Evolutionary conservation across 2,888 invertebrate species (phyloP).

Genomic region (Peribatodes rhomboidaria): DNA sequence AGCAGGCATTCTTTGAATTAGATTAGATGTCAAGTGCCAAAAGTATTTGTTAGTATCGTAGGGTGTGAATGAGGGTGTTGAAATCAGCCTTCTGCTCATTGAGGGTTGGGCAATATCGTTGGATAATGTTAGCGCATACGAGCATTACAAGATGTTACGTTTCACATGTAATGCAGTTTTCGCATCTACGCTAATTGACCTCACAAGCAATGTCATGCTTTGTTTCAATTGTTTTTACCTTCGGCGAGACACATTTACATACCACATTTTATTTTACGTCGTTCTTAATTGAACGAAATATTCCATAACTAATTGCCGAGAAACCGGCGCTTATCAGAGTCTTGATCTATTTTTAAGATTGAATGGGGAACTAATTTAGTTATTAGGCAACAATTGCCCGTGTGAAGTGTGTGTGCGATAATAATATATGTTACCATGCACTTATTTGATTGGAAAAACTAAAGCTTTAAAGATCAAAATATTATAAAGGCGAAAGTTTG

Average conservation of each 20-base stretch:
- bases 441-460: too few relatives aligned
- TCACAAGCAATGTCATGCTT: constrained; percentile 67
- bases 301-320: constrained; percentile 25
- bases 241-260: constrained; percentile 36
- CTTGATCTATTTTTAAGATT: constrained; percentile 27
- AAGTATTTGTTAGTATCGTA: constrained; percentile 56
- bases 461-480: background rate
- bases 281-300: constrained; percentile 29
- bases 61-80: constrained; percentile 75
- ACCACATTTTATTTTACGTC: constrained; percentile 14
- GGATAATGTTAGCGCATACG: constrained; percentile 72
- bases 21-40: constrained; percentile 72
- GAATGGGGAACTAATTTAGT: constrained; percentile 21
- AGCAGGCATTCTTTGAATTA: constrained; percentile 56
- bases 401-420: background rate
- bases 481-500: too few relatives aligned
- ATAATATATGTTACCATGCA: background rate
- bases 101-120: constrained; percentile 74
- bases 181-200: constrained; percentile 73
- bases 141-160: constrained; percentile 73
- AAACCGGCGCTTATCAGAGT: constrained; percentile 23
- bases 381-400: constrained; percentile 44
- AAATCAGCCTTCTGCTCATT: constrained; percentile 71
- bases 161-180: constrained; percentile 70
- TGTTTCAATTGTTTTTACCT: constrained; percentile 65